phyloP scores from a whole-genome alignment of 2,113 vertebrate genomes.

The Pontoporia blainvillei region DNA sequence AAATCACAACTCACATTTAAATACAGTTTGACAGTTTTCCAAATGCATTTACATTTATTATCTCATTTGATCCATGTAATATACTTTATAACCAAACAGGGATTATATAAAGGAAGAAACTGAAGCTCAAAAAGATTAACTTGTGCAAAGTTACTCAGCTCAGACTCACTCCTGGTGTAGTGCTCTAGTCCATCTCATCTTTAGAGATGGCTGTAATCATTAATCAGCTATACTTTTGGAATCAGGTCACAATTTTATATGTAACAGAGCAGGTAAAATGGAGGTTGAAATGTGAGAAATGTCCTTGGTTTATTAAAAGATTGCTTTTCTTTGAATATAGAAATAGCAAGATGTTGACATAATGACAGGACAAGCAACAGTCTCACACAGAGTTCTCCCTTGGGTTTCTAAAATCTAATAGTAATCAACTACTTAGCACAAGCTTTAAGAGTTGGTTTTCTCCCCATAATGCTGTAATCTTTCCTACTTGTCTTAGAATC shows the following conservation, averaged over 20 bases:
- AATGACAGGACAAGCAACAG: not conserved
- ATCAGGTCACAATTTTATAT: not conserved
- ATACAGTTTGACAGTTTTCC: not conserved
- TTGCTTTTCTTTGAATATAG: not conserved
- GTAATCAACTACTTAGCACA: not conserved
- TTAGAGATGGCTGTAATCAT: not conserved
- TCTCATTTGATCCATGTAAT: not conserved
- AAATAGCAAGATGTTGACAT: not conserved
- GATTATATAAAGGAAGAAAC: not conserved
- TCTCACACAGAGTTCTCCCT: not conserved
- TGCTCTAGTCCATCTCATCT: not conserved
- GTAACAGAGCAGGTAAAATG: not conserved
- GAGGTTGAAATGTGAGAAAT: not conserved
- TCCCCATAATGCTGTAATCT: not conserved
- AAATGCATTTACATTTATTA: not conserved
- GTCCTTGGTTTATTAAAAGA: not conserved
- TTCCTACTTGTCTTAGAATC: not conserved
- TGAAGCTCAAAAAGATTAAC: not conserved
- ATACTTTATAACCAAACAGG: not conserved
- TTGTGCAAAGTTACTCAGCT: not conserved
- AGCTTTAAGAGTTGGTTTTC: not conserved
- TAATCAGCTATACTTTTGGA: not conserved
- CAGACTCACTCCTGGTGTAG: not conserved
- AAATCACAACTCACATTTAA: not conserved
- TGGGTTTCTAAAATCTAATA: not conserved